A percentile compares a stretch with the other conserved stretches of the same genome.
Evolutionary conservation across 2,113 vertebrate genomes (phyloP).

Genomic region (Varanus komodoensis): DNA sequence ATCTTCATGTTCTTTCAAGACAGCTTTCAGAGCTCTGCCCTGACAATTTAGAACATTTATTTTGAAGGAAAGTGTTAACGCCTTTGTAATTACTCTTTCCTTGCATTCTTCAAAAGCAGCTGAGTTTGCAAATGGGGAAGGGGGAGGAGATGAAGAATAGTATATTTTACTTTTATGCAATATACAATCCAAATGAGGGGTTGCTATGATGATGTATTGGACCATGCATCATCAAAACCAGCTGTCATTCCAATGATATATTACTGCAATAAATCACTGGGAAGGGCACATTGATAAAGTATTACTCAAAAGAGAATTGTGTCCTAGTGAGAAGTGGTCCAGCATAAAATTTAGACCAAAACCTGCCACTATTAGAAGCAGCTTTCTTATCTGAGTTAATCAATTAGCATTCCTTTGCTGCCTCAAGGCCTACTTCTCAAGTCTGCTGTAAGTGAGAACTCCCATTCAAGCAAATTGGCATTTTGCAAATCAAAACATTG

Average conservation of each 20-base stretch:
- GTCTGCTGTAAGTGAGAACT: background rate
- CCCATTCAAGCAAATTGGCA: background rate
- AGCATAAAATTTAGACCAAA: slow-evolving; percentile 59
- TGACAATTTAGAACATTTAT: slow-evolving; percentile 16
- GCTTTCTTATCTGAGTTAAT: slow-evolving; percentile 43
- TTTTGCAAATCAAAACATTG: slow-evolving; percentile 16
- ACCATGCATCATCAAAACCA: slow-evolving; percentile 73
- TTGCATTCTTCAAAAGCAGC: slow-evolving; percentile 23
- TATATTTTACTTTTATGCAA: slow-evolving; percentile 56
- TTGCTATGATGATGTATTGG: slow-evolving; percentile 75
- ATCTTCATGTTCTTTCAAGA: slow-evolving; percentile 8
- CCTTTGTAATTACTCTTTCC: slow-evolving; percentile 36
- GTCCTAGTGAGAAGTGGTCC: slow-evolving; percentile 55
- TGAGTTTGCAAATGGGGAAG: slow-evolving; percentile 30
- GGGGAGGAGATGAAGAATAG: slow-evolving; percentile 19
- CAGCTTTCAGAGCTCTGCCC: fast-evolving
- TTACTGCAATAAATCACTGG: slow-evolving; percentile 72
- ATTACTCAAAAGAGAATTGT: slow-evolving; percentile 63
- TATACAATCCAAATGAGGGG: slow-evolving; percentile 64
- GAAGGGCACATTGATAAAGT: slow-evolving; percentile 63
- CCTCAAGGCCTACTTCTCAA: background rate
- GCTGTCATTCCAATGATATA: slow-evolving; percentile 70
- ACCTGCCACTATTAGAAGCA: slow-evolving; percentile 30
- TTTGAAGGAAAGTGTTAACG: slow-evolving; percentile 33
- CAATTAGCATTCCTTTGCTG: slow-evolving; percentile 3